Evolutionary conservation across 2,888 invertebrate genomes (phyloP).

Genomic region (Harpagoxenus sublaevis): DNA sequence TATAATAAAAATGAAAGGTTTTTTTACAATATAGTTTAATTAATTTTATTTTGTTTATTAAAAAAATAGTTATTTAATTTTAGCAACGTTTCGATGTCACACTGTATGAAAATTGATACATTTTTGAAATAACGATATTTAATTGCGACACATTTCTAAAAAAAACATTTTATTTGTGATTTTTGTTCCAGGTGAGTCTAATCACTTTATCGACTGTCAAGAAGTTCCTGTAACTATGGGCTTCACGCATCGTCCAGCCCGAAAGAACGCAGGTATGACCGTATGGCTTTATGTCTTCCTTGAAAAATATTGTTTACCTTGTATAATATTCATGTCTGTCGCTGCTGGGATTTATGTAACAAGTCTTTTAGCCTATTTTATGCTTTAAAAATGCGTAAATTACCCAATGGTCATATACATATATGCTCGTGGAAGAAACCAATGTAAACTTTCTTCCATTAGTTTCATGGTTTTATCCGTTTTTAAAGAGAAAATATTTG

Average conservation of each 20-base stretch:
- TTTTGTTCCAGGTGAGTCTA: slow-evolving; percentile 78
- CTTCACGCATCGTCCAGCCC: slow-evolving; percentile 58
- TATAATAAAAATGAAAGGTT: too few species aligned
- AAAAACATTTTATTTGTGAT: slow-evolving; percentile 16
- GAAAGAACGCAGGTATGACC: slow-evolving; percentile 76
- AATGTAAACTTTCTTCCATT: not conserved
- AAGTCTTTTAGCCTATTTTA: not conserved
- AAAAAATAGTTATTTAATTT: not conserved
- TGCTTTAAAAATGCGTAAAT: not conserved
- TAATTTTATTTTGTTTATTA: not conserved
- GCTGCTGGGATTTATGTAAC: not conserved
- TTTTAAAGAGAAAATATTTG: not conserved
- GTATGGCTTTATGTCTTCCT: slow-evolving; percentile 63
- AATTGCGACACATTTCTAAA: not conserved
- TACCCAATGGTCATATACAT: not conserved
- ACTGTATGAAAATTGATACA: not conserved
- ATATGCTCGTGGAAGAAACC: not conserved
- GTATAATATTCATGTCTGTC: not conserved
- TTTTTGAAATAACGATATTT: not conserved
- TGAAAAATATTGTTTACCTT: not conserved
- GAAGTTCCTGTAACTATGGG: slow-evolving; percentile 66
- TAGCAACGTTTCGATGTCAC: not conserved
- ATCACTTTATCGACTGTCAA: slow-evolving; percentile 70
- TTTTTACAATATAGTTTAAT: not conserved
- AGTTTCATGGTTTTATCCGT: not conserved